Evolutionary conservation across 2,113 vertebrate species (phyloP).

Genomic region (Chlorodrepanis virens): DNA sequence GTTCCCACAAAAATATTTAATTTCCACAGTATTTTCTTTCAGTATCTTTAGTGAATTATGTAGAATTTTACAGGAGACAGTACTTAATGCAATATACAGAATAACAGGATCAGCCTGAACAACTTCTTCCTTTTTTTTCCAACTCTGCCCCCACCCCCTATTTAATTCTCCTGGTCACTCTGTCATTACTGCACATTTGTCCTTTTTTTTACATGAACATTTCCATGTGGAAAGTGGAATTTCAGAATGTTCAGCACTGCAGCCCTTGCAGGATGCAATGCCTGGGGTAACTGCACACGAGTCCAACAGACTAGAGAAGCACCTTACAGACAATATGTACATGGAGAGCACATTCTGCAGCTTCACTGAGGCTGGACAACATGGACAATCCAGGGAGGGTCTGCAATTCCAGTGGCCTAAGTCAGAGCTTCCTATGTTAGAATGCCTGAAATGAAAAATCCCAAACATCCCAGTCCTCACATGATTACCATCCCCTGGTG

Average conservation of each 20-base stretch:
- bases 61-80: slow-evolving; percentile 64
- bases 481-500: neutral
- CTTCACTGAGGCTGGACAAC: slow-evolving; percentile 12
- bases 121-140: neutral
- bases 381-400: neutral
- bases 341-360: slow-evolving; percentile 35
- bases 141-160: neutral
- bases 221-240: slow-evolving; percentile 35
- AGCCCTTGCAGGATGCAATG: neutral
- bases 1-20: slow-evolving; percentile 63
- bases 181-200: neutral
- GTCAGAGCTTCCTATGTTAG: neutral
- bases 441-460: neutral
- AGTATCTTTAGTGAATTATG: slow-evolving; percentile 27
- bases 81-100: slow-evolving; percentile 33
- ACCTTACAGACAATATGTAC: slow-evolving; percentile 70
- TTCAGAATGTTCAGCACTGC: neutral
- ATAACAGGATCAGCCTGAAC: neutral
- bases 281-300: slow-evolving; percentile 39
- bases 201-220: neutral
- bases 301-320: slow-evolving; percentile 29
- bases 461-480: neutral
- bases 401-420: neutral
- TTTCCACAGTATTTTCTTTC: slow-evolving; percentile 52
- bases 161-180: neutral